Conservation (phyloP, 2,888 invertebrate genomes). For the Tipula confusa region DNA sequence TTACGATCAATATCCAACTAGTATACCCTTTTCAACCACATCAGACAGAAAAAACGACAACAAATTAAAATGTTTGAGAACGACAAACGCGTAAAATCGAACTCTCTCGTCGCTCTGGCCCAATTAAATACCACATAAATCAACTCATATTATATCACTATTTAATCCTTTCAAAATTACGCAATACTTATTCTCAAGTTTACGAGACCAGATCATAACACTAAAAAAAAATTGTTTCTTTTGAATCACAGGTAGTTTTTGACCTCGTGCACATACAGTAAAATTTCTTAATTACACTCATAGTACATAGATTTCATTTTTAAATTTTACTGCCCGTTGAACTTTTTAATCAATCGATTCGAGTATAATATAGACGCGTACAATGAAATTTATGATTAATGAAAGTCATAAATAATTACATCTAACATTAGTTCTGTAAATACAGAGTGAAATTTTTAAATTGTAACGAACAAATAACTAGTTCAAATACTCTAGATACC, state of each 20-base stretch:
- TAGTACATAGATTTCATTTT: too few species aligned
- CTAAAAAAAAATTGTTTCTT: background rate
- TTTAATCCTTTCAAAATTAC: background rate
- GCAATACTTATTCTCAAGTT: background rate
- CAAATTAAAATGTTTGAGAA: too few species aligned
- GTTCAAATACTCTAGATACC: too few species aligned
- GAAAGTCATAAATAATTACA: background rate
- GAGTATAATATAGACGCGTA: background rate
- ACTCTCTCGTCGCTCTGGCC: background rate
- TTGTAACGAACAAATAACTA: too few species aligned
- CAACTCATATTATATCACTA: background rate
- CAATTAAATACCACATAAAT: background rate
- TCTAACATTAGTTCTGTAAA: background rate
- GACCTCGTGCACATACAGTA: background rate
- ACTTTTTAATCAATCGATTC: background rate
- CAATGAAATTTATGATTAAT: background rate
- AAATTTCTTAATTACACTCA: background rate
- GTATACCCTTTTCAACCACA: too few species aligned
- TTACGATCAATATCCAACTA: too few species aligned
- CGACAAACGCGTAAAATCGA: too few species aligned
- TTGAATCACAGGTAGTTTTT: background rate
- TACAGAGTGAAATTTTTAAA: too few species aligned
- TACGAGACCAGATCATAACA: background rate
- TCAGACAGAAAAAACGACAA: too few species aligned
- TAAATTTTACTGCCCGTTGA: background rate